Base-by-base conservation (phyloP, 2,113 vertebrate species). In the Sebastes schlegelii region DNA sequence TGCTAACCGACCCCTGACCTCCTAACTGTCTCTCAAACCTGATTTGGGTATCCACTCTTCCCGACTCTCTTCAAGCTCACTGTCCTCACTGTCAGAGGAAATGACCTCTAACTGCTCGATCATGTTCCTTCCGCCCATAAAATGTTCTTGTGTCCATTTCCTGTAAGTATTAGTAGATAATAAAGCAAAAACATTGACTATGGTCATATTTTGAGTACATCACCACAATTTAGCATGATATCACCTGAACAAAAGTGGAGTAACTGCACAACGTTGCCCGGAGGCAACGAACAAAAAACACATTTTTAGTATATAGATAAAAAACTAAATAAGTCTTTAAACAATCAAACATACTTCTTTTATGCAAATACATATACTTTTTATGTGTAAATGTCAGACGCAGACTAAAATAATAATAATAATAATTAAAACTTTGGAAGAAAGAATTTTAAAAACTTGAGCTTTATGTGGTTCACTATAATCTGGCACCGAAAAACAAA, bases 201-300 rank as follows among this genome's bases (percentile, higher is more conserved):
- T 46, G 16, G 5, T 46, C 10, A 62, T 70, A 54, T 55, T 13
- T 10, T 10, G 9, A 57, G 55, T 9, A 48, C 13, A 52, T 48
- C 19, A 57, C 45, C 65, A 21, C 26, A n/a, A 40, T n/a, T 52
- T 1, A 52, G 34, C 66, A 62, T 45, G 67, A 10, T 48, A 74
- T 61, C 60, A 45, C 6, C 10, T 3, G 1, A 11, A 34, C 10
- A 49, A 54, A 45, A 45, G 60, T 43, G 6, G 17, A 54, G 11
- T 19, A 73, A 80, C 51, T 48, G 69, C 61, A 48, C 45, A 23
- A 60, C n/a, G 62, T 63, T 57, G 68, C 49, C 60, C 23, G 10
- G 51, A 52, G 51, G 51, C 16, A 52, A 52, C 16, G 17, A 52
- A 52, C 51, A 16, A 70, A 70, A 52, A 61, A 68, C n/a, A 26